Evolutionary conservation across 2,797 vertebrate genomes (phyloP), one percentile per base, ranked within the genome.

Genomic region (Lithobates sylvaticus): DNA sequence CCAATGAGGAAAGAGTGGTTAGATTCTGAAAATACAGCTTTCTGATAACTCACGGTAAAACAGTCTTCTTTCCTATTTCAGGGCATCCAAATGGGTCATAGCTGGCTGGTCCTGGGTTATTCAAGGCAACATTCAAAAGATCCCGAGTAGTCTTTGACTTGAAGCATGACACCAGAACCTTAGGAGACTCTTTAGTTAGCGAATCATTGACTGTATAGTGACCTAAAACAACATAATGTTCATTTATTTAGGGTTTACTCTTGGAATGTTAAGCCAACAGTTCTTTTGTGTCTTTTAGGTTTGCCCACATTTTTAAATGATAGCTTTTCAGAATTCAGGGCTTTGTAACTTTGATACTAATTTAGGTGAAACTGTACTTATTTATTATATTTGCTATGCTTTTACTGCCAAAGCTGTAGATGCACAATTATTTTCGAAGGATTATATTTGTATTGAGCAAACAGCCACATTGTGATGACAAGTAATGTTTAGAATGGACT

Each of bases 51-150:
- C 88, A 96, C 95, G 87, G 92, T 44, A 89, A 26, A 58, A 88
- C 58, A 29, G 86, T 61, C 88, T 90, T 94, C 89, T 89, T 93
- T 13, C 86, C 81, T 1, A 89, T 78, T 23, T 88, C 88, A 6
- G 87, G 84, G 21, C 86, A 13, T 80, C 90, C 89, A 21, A 91
- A 90, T 8, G 93, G 94, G 88, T 91, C 92, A 88, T 94, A 95
- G 76, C 92, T 86, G 21, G 93, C 95, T 0, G 96, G 93, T 0
- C 96, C 96, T 0, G 96, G 94, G 47, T 87, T 91, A 29, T 61
- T 58, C n/a, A 91, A 70, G 0, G 73, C 86, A 4, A 74, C 21
- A 3, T 83, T 84, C 15, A 87, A 54, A 71, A 88, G 91, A 67
- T 93, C 88, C 26, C 87, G 87, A 72, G 78, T 79, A 0, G 93